phyloP scores from a whole-genome alignment of 2,113 vertebrate species.

The Tachysurus fulvidraco region DNA sequence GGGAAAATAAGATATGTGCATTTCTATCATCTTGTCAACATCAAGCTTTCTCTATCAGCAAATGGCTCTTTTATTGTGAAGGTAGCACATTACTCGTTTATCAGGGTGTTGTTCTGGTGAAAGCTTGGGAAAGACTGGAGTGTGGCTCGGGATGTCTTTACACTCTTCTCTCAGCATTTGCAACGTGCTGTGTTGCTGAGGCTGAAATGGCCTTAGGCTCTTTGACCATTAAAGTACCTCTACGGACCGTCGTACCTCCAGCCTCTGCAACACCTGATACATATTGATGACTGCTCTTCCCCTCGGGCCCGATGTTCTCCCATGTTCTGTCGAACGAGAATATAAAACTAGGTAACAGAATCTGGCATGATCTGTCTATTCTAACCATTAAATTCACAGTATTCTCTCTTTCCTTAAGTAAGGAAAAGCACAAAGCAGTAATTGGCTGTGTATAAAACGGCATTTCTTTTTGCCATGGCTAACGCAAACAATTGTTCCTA shows the following conservation, averaged over 20 bases:
- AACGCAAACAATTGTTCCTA: background rate
- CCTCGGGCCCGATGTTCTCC: background rate
- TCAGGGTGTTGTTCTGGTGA: background rate
- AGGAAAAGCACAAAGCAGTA: background rate
- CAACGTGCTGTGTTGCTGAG: slow-evolving; percentile 38
- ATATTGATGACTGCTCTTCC: slow-evolving; percentile 44
- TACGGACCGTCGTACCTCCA: slow-evolving; percentile 40
- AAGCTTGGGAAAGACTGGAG: slow-evolving; percentile 27
- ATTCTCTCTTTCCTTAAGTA: background rate
- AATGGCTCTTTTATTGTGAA: background rate
- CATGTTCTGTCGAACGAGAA: background rate
- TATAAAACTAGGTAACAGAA: background rate
- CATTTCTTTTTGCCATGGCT: background rate
- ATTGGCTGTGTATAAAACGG: background rate
- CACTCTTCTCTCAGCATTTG: slow-evolving; percentile 35
- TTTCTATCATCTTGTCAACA: background rate
- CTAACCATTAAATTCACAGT: background rate
- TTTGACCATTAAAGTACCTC: slow-evolving; percentile 48
- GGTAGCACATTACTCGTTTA: slow-evolving; percentile 13
- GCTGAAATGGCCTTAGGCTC: slow-evolving; percentile 51
- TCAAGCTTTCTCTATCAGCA: background rate
- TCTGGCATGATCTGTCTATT: background rate
- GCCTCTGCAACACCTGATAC: slow-evolving; percentile 52
- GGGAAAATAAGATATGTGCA: background rate
- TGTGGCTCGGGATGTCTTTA: slow-evolving; percentile 32